Evolutionary conservation across 2,888 invertebrate species (phyloP).

Genomic region (Cryptocephalus primarius): DNA sequence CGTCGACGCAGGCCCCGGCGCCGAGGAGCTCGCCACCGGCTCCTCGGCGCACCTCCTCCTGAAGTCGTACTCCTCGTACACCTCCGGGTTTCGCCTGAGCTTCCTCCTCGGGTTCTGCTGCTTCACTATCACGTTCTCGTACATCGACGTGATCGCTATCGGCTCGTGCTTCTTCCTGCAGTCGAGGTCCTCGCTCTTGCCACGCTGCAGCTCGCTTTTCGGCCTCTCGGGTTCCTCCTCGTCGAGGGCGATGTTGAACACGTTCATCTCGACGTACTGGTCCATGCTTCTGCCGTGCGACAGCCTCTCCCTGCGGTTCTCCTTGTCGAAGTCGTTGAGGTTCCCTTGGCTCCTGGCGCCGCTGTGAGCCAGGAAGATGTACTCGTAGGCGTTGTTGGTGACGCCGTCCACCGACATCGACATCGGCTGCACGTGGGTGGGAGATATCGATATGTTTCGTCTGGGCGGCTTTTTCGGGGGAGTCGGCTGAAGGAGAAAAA

Average conservation of each 20-base stretch:
- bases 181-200: slow-evolving; percentile 37
- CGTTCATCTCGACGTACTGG: slow-evolving; percentile 67
- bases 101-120: slow-evolving; percentile 64
- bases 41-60: slow-evolving; percentile 29
- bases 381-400: slow-evolving; percentile 53
- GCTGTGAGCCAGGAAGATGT: slow-evolving; percentile 51
- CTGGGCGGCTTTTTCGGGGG: slow-evolving; percentile 86
- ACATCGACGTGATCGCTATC: slow-evolving; percentile 61
- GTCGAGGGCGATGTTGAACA: slow-evolving; percentile 38
- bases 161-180: slow-evolving; percentile 46
- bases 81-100: slow-evolving; percentile 49
- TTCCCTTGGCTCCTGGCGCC: slow-evolving; percentile 61
- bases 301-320: slow-evolving; percentile 39
- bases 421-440: slow-evolving; percentile 60
- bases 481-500: slow-evolving; percentile 48
- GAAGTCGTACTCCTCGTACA: slow-evolving; percentile 52
- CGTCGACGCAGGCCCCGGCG: slow-evolving; percentile 39
- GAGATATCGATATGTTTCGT: slow-evolving; percentile 74
- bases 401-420: slow-evolving; percentile 44
- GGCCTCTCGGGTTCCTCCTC: slow-evolving; percentile 28
- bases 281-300: slow-evolving; percentile 65
- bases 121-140: slow-evolving; percentile 60
- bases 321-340: slow-evolving; percentile 51
- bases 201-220: slow-evolving; percentile 33
- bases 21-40: slow-evolving; percentile 26